phyloP scores from a whole-genome alignment of 1,140 invertebrate genomes.

The Trichoplusia ni region DNA sequence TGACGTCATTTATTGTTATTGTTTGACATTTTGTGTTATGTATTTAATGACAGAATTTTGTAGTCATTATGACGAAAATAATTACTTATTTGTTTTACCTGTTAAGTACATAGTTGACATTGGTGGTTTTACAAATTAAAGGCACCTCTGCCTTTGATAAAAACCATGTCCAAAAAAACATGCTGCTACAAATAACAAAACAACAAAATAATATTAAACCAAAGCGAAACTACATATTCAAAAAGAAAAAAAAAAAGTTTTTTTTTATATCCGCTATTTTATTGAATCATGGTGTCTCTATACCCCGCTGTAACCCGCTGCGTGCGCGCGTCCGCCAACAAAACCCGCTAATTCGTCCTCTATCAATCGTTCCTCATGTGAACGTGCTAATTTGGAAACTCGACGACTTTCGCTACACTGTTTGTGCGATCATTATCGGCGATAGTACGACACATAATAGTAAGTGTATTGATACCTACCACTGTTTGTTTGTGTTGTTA shows the following conservation, averaged over 20 bases:
- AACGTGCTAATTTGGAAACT: conserved; percentile 75
- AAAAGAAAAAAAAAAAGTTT: conserved; percentile 2
- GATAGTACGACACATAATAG: conserved; percentile 21
- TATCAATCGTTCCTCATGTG: conserved; percentile 57
- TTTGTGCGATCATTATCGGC: conserved; percentile 38
- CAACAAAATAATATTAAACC: not conserved
- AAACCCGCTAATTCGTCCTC: conserved; percentile 66
- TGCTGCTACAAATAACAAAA: too few species aligned
- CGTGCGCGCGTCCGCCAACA: conserved; percentile 37
- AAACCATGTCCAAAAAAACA: too few species aligned
- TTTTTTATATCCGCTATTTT: not conserved
- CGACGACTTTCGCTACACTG: conserved; percentile 38
- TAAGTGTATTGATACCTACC: conserved; percentile 24
- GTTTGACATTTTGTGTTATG: not conserved
- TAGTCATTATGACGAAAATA: not conserved
- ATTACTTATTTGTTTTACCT: not conserved
- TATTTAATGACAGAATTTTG: not conserved
- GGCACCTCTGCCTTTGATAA: too few species aligned
- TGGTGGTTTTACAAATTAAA: too few species aligned
- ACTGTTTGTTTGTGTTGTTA: conserved; percentile 13
- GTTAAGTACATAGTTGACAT: too few species aligned
- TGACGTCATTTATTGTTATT: not conserved
- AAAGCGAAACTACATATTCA: not conserved
- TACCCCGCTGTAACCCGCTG: not conserved
- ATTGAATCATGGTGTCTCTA: not conserved